These are phyloP conservation scores for Cataglyphis cursor DNA, from an alignment of 2,888 invertebrate species.

Conservation along the genomic window DNA sequence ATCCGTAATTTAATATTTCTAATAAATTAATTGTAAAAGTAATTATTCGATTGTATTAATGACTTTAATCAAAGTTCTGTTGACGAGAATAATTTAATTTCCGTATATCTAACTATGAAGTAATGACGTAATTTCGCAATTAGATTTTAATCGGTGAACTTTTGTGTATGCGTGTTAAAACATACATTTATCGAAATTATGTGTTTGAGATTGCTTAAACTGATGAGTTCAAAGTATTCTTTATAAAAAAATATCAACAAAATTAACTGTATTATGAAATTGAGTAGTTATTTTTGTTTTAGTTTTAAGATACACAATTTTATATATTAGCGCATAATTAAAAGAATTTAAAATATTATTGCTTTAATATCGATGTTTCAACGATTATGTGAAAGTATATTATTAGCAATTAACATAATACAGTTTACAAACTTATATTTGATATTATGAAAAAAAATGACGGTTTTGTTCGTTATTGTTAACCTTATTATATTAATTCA, in stretches of 20 bases:
- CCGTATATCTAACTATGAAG: background rate
- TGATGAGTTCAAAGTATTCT: background rate
- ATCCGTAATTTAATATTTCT: background rate
- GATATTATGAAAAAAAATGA: background rate
- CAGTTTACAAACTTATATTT: background rate
- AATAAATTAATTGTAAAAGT: background rate
- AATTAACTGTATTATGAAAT: background rate
- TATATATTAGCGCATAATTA: background rate
- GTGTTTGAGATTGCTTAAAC: background rate
- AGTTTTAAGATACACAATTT: background rate
- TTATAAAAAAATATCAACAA: background rate
- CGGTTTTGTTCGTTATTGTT: background rate
- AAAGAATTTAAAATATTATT: background rate
- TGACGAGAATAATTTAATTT: background rate
- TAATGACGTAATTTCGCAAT: background rate
- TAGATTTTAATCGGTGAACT: background rate
- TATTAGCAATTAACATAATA: constrained; percentile 3
- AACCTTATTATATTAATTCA: no score
- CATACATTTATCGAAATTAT: background rate
- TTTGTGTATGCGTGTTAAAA: background rate
- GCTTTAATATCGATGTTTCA: background rate
- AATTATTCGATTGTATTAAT: background rate
- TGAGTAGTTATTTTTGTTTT: background rate
- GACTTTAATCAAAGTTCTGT: background rate
- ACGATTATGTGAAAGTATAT: background rate